These are phyloP conservation scores for Eugnorisma glareosa DNA, from an alignment of 2,888 invertebrate genomes.

Conservation along the genomic window DNA sequence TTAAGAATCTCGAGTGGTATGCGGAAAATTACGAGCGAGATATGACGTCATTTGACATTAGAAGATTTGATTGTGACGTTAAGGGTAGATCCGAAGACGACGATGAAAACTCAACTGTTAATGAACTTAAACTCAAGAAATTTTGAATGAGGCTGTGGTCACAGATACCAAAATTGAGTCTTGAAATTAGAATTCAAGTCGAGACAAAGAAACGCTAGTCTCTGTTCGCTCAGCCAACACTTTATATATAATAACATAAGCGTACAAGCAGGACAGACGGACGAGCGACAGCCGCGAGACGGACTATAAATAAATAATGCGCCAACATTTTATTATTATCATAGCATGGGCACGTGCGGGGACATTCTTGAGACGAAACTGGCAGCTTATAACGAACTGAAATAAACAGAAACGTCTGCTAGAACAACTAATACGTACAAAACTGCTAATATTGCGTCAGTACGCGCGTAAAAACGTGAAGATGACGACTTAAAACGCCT, in stretches of 20 bases:
- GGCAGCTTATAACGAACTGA: conserved; percentile 81
- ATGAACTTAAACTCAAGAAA: neutral
- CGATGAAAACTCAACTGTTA: neutral
- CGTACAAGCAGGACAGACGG: conserved; percentile 84
- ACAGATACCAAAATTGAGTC: conserved; percentile 12
- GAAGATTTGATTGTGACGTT: conserved; percentile 5
- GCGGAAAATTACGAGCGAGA: conserved; percentile 56
- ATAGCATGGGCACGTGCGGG: conserved; percentile 88
- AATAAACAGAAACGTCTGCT: conserved; percentile 75
- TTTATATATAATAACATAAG: conserved; percentile 81
- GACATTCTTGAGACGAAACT: conserved; percentile 85
- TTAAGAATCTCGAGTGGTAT: conserved; percentile 67
- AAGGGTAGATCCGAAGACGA: neutral
- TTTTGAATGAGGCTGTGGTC: neutral
- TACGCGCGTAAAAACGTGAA: conserved; percentile 56
- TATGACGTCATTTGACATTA: conserved; percentile 57
- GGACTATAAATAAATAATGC: conserved; percentile 90
- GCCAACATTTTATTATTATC: conserved; percentile 91
- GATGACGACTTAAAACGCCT: conserved; percentile 55
- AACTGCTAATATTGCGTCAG: conserved; percentile 60
- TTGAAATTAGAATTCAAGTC: conserved; percentile 21
- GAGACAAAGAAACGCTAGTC: conserved; percentile 66
- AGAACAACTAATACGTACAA: conserved; percentile 62
- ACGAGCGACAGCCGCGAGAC: conserved; percentile 90
- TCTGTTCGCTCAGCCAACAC: conserved; percentile 67